A percentile compares a stretch with the other conserved stretches of the same genome.
These are phyloP conservation scores for Nicator chloris DNA, from an alignment of 2,113 vertebrate species.

Conservation along the genomic window DNA sequence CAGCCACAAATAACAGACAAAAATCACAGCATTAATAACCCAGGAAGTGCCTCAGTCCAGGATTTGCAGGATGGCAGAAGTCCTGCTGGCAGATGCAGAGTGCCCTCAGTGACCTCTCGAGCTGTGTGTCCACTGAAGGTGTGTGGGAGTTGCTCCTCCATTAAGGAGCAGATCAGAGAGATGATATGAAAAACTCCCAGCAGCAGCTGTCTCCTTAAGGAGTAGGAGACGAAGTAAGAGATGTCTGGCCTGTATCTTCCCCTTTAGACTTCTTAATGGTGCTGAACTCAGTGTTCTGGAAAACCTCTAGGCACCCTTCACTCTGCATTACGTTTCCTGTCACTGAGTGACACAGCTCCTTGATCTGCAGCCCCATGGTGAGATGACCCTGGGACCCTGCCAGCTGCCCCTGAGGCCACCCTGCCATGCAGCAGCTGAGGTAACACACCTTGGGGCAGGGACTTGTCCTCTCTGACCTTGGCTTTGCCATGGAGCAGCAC, in stretches of 20 bases:
- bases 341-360: not conserved
- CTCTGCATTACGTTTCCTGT: not conserved
- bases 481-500: not conserved
- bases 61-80: not conserved
- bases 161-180: not conserved
- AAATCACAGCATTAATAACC: not conserved
- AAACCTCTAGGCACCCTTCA: slow-evolving; percentile 39
- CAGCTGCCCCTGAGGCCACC: not conserved
- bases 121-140: not conserved
- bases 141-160: not conserved
- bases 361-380: not conserved
- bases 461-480: not conserved
- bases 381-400: not conserved
- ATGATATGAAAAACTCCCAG: not conserved
- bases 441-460: not conserved
- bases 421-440: not conserved
- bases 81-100: not conserved
- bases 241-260: not conserved
- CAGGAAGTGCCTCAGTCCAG: not conserved
- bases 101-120: not conserved
- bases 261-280: not conserved
- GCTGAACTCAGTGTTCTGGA: not conserved
- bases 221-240: not conserved
- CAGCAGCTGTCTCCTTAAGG: not conserved
- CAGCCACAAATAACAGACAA: not conserved